A percentile compares a stretch with the other conserved stretches of the same genome.
Evolutionary conservation across 2,113 vertebrate genomes (phyloP).

Genomic region (Otocyon megalotis): DNA sequence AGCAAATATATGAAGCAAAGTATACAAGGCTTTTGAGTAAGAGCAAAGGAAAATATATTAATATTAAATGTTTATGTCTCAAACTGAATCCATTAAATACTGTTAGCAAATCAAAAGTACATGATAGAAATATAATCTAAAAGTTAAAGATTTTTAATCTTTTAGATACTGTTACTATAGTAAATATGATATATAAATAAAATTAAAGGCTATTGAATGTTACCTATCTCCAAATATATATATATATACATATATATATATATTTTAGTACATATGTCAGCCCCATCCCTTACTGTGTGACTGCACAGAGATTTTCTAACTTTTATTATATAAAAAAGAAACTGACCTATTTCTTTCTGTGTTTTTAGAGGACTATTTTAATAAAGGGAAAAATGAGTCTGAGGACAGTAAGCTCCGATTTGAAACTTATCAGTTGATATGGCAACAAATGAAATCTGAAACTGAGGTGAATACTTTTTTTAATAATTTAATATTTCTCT

Average conservation of each 20-base stretch:
- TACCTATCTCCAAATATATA: neutral
- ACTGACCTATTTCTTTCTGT: slow-evolving; percentile 65
- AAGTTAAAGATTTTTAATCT: slow-evolving; percentile 5
- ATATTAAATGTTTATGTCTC: neutral
- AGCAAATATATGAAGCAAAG: neutral
- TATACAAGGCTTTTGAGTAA: neutral
- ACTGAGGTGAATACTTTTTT: slow-evolving; percentile 90
- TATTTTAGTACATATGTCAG: neutral
- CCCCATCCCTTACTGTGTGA: neutral
- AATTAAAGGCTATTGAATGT: neutral
- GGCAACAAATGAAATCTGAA: slow-evolving; percentile 92
- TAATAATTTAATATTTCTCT: slow-evolving; percentile 38
- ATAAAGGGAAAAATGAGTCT: slow-evolving; percentile 76
- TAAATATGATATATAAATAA: slow-evolving; percentile 12
- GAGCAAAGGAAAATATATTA: slow-evolving; percentile 15
- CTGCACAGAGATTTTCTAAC: slow-evolving; percentile 10
- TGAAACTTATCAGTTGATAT: slow-evolving; percentile 90
- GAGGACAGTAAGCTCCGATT: slow-evolving; percentile 89
- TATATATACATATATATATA: neutral
- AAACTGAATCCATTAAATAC: slow-evolving; percentile 31
- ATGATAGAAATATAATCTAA: slow-evolving; percentile 27
- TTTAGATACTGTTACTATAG: neutral
- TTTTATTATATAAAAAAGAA: slow-evolving; percentile 58
- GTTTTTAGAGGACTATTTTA: slow-evolving; percentile 89
- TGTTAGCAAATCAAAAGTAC: slow-evolving; percentile 45